Base-by-base conservation (phyloP, 2,888 invertebrate genomes). In the Orthosia cruda region DNA sequence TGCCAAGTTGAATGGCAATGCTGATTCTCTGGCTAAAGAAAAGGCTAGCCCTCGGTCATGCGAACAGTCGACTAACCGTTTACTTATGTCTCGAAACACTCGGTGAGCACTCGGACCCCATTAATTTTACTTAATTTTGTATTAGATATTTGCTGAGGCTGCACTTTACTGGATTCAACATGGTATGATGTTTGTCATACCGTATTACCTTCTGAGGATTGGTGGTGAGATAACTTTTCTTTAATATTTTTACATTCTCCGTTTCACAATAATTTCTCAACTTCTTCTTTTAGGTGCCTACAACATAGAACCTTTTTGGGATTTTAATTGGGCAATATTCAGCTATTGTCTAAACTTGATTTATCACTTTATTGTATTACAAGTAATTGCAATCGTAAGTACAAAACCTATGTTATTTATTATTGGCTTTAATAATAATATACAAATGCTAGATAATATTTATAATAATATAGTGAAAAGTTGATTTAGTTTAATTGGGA, bases 101-200 rank as follows among this genome's bases (percentile, higher is more conserved):
- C n/a, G n/a, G n/a, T n/a, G n/a, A n/a, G n/a, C n/a, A n/a, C n/a
- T n/a, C n/a, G n/a, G n/a, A n/a, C n/a, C n/a, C n/a, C n/a, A n/a
- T n/a, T n/a, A n/a, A n/a, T n/a, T n/a, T 50, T 20, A 58, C 4
- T 26, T 49, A 71, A 61, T 15, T 63, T 50, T 61, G 4, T 64
- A 32, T 57, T 96, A 99, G 99, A 98, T 99, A 93, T 98, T 99
- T 86, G 98, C 99, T 92, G 99, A 99, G 96, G 98, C 98, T 91
- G 98, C 99, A 83, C 97, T 99, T 74, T 99, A 99, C 95, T 99
- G 99, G 98, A 98, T 99, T 92, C 99, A 99, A 95, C 99, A 99
- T 97, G 98, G 98, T 85, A 97, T 99, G 97, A 99, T 99, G 98
- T 98, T 99, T 94, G 98, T 99, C 74, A 98, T 99, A 96, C 99